Evolutionary conservation across 2,888 invertebrate genomes (phyloP).

Genomic region (Drosophila kambysellisi): DNA sequence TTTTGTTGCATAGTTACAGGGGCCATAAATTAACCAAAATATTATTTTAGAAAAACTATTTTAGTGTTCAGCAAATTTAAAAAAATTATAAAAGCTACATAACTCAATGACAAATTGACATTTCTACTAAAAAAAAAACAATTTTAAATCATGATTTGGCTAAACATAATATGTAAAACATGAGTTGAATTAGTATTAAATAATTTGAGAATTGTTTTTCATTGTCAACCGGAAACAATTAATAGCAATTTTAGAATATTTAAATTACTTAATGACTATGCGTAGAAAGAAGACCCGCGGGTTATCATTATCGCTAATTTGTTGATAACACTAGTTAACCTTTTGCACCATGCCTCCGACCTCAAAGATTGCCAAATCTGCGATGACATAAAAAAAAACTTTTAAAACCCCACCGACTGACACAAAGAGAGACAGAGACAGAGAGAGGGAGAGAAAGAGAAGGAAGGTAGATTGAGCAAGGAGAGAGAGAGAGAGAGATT

Average conservation of each 20-base stretch:
- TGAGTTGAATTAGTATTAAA: neutral
- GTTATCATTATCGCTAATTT: conserved; percentile 46
- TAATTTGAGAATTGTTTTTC: conserved; percentile 1
- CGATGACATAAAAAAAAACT: conserved; percentile 61
- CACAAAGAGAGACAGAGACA: neutral
- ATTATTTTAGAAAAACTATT: neutral
- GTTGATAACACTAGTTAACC: conserved; percentile 55
- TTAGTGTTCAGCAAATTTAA: neutral
- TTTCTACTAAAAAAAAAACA: neutral
- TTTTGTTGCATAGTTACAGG: conserved; percentile 51
- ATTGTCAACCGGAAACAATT: conserved; percentile 69
- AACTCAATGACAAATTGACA: neutral
- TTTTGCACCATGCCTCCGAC: conserved; percentile 40
- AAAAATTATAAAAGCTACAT: neutral
- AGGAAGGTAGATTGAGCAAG: neutral
- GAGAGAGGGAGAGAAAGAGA: neutral
- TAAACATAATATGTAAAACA: neutral
- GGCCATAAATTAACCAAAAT: conserved; percentile 2
- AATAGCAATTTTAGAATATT: conserved; percentile 32
- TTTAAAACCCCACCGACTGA: neutral
- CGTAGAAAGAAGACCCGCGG: conserved; percentile 25
- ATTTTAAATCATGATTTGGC: neutral
- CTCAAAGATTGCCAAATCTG: conserved; percentile 41
- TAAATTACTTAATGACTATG: conserved; percentile 26
- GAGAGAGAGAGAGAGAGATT: neutral